phyloP scores from a whole-genome alignment of 2,797 vertebrate species.

The Gymnocypris eckloni region DNA sequence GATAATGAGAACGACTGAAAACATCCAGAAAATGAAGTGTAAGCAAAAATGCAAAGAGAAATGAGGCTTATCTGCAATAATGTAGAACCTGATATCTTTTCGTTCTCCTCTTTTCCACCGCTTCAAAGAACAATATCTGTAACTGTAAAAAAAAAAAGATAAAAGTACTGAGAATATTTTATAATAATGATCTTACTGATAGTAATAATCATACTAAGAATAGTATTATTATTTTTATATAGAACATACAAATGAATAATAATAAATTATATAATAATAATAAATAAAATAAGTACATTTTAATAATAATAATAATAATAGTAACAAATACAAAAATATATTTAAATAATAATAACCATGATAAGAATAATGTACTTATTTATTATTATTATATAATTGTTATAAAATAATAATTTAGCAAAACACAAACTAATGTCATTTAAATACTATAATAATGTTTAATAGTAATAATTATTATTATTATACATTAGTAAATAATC shows the following conservation, averaged over 20 bases:
- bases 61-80: background rate
- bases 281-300: too few species aligned
- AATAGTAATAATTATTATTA: background rate
- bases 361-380: background rate
- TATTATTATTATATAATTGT: background rate
- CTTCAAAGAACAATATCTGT: background rate
- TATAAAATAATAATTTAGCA: background rate
- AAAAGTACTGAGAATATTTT: background rate
- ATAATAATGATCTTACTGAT: background rate
- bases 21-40: constrained; percentile 25
- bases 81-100: constrained; percentile 1
- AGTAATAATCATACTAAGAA: background rate
- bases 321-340: too few species aligned
- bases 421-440: background rate
- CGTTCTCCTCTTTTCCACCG: background rate
- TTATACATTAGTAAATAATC: background rate
- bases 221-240: background rate
- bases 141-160: background rate
- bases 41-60: constrained; percentile 29
- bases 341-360: too few species aligned
- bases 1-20: constrained; percentile 25
- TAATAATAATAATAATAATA: background rate
- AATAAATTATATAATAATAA: background rate
- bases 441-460: background rate
- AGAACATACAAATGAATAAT: background rate